Evolutionary conservation across 2,113 vertebrate species (phyloP).

Genomic region (Pygoscelis antarcticus): DNA sequence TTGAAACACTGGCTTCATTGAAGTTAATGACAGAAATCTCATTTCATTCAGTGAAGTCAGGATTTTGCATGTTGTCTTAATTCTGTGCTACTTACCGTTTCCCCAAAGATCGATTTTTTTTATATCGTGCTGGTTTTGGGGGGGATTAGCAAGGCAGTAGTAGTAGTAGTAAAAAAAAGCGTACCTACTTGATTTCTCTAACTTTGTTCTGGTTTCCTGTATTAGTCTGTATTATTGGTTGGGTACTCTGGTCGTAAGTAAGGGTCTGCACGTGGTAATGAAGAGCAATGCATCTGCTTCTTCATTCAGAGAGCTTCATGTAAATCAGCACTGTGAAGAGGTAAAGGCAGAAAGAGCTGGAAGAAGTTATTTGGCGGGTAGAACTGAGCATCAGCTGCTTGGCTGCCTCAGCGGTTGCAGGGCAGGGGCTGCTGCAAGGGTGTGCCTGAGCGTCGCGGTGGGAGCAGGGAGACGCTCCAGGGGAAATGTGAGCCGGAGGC

Average conservation of each 20-base stretch:
- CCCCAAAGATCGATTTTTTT: neutral
- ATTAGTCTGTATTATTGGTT: too few species aligned
- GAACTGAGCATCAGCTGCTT: neutral
- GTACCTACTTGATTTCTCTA: neutral
- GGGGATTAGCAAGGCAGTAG: neutral
- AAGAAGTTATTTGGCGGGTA: too few species aligned
- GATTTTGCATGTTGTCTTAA: neutral
- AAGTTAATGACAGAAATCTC: neutral
- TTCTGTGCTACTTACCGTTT: neutral
- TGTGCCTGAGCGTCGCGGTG: neutral
- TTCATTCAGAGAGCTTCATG: neutral
- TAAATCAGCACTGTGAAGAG: too few species aligned
- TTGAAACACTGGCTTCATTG: neutral
- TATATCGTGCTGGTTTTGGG: neutral
- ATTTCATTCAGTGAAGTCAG: neutral
- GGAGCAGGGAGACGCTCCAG: neutral
- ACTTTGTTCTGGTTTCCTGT: neutral
- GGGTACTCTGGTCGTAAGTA: accelerated
- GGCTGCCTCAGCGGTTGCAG: neutral
- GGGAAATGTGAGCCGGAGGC: neutral
- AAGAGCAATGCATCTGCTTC: neutral
- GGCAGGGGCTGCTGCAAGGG: neutral
- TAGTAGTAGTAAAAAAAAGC: neutral
- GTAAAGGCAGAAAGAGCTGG: neutral
- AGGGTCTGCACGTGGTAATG: neutral